Conservation (phyloP, 2,113 vertebrate genomes). For the human region GRCh38 chr4:88074501-88075000, state of each 20-base stretch:
- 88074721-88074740: not conserved
- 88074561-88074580: not conserved
- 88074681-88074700: not conserved
- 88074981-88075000: too few species aligned
- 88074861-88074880: constrained; percentile 98
- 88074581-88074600: not conserved
- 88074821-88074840: constrained; percentile 97
- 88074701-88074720: not conserved
- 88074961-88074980: constrained; percentile 61
- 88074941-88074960: constrained; percentile 95
- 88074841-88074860: constrained; percentile 97
- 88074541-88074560: not conserved
- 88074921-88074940: constrained; percentile 94
- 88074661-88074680: not conserved
- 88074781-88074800: not conserved
- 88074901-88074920: constrained; percentile 94
- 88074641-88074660: not conserved
- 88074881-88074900: constrained; percentile 97
- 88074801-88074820: constrained; percentile 90
- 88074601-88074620: not conserved
- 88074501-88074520: not conserved
- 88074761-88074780: rapidly evolving
- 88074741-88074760: rapidly evolving
- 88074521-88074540: not conserved
- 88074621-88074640: not conserved